Conservation (phyloP, 2,113 vertebrate species). For the Amphiprion percula region DNA sequence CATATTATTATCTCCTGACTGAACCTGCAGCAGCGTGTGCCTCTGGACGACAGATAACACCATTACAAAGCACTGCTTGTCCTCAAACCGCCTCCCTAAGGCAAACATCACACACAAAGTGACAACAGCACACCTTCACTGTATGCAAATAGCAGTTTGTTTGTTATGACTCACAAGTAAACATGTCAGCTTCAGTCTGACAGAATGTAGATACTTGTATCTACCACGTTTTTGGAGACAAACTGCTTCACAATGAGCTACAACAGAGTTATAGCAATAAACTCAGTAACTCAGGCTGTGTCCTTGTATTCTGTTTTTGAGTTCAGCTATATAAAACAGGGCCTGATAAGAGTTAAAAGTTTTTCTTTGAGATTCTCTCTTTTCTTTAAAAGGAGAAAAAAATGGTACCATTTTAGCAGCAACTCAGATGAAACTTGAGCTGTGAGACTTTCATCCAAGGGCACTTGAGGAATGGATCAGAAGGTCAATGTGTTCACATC, state of each 20-base stretch:
- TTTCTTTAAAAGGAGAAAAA: conserved; percentile 23
- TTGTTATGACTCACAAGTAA: conserved; percentile 40
- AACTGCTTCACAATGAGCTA: too few relatives aligned
- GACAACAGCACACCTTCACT: not conserved
- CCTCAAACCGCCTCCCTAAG: conserved; percentile 35
- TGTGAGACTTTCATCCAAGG: conserved; percentile 16
- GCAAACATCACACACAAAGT: conserved; percentile 48
- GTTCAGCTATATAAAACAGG: not conserved
- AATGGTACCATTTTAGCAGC: conserved; percentile 40
- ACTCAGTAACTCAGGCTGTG: too few relatives aligned
- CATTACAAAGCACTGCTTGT: conserved; percentile 58
- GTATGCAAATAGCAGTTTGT: conserved; percentile 36
- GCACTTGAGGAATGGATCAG: conserved; percentile 21
- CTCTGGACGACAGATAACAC: conserved; percentile 62
- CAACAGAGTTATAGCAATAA: too few relatives aligned
- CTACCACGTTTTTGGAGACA: not conserved
- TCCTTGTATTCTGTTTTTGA: not conserved
- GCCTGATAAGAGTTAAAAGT: not conserved
- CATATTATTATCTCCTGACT: conserved; percentile 47
- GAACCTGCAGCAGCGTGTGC: conserved; percentile 50
- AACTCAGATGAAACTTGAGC: conserved; percentile 56
- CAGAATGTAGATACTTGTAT: not conserved
- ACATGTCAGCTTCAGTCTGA: not conserved
- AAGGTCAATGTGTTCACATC: conserved; percentile 15
- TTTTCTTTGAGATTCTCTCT: not conserved